These are phyloP conservation scores for Eulemur rubriventer DNA, from an alignment of 2,797 vertebrate species.

Conservation along the genomic window DNA sequence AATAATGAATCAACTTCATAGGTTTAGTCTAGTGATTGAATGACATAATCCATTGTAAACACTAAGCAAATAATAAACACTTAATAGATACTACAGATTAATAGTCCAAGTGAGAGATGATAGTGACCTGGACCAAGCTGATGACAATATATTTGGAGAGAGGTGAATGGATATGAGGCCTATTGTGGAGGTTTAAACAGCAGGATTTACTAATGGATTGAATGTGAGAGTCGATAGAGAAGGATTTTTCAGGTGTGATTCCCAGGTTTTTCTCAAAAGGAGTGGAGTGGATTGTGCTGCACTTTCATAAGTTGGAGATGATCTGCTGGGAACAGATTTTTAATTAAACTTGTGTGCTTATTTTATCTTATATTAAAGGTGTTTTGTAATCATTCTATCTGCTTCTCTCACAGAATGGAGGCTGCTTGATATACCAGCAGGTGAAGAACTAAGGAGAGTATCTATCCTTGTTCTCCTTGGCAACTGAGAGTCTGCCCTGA, in stretches of 20 bases:
- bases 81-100: background rate
- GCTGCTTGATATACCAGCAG: background rate
- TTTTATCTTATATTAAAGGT: constrained; percentile 21
- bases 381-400: constrained; percentile 23
- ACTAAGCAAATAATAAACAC: background rate
- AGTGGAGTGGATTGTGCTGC: background rate
- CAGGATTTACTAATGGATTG: background rate
- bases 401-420: constrained; percentile 55
- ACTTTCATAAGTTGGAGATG: background rate
- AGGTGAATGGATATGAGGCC: background rate
- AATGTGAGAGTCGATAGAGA: background rate
- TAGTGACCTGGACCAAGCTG: background rate
- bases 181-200: background rate
- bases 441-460: constrained; percentile 30
- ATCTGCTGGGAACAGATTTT: background rate
- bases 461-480: background rate
- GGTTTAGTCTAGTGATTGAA: background rate
- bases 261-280: background rate
- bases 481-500: background rate
- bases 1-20: background rate
- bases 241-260: background rate
- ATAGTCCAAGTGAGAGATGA: background rate
- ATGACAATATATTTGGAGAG: background rate
- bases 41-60: background rate
- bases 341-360: background rate